These are phyloP conservation scores for Zootermopsis nevadensis DNA, from an alignment of 2,888 invertebrate species.

Conservation along the genomic window DNA sequence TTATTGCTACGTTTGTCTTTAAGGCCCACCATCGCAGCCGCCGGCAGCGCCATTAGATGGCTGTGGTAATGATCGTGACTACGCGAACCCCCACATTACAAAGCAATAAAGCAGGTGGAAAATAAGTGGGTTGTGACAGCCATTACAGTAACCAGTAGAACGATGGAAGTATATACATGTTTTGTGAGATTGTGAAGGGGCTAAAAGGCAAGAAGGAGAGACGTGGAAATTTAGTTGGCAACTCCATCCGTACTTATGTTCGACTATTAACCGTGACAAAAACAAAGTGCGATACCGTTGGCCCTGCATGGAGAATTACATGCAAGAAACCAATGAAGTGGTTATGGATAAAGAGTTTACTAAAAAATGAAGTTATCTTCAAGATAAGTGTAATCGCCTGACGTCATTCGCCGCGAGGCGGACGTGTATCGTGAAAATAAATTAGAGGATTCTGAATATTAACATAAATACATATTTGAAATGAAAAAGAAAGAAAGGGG, in stretches of 20 bases:
- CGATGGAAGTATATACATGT: constrained; percentile 1
- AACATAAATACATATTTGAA: no score
- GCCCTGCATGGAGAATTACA: not conserved
- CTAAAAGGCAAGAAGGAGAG: not conserved
- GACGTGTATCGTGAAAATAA: not conserved
- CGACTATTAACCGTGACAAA: not conserved
- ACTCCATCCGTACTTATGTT: not conserved
- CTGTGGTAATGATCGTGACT: constrained; percentile 47
- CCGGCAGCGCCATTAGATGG: constrained; percentile 53
- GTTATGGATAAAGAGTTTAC: constrained; percentile 1
- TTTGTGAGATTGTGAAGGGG: not conserved
- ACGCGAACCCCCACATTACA: constrained; percentile 51
- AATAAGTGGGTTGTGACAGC: constrained; percentile 55
- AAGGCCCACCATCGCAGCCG: not conserved
- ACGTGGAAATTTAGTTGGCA: not conserved
- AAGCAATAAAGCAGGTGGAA: constrained; percentile 54
- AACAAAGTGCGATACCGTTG: not conserved
- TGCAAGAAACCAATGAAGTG: not conserved
- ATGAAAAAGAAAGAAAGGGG: no score
- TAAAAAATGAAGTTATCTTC: not conserved
- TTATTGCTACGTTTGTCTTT: not conserved
- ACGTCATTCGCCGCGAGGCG: not conserved
- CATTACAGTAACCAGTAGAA: constrained; percentile 43
- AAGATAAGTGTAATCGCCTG: not conserved
- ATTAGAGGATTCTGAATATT: not conserved